A percentile compares a stretch with the other conserved stretches of the same genome.
These are phyloP conservation scores for Nymphicus hollandicus DNA, from an alignment of 2,113 vertebrate genomes.

Conservation along the genomic window DNA sequence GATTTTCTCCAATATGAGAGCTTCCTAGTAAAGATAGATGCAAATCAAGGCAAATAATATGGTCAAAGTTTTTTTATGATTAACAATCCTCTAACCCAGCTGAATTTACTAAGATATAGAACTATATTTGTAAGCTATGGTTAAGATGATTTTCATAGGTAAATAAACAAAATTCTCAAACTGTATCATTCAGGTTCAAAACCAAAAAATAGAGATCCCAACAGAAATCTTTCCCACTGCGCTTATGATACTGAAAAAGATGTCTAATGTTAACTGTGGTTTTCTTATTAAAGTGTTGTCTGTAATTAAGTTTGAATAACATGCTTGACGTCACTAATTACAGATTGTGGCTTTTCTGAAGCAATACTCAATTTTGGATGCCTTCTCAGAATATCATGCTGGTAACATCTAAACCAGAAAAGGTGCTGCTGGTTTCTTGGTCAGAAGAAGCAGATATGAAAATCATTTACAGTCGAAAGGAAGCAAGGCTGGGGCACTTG, in stretches of 20 bases:
- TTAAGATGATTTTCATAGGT: neutral
- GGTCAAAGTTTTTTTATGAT: neutral
- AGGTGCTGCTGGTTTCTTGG: neutral
- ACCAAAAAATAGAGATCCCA: neutral
- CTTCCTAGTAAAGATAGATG: neutral
- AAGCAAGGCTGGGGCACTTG: neutral
- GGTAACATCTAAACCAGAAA: conserved; percentile 3
- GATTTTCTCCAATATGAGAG: neutral
- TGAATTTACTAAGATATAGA: conserved; percentile 26
- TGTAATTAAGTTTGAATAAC: conserved; percentile 18
- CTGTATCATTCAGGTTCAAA: neutral
- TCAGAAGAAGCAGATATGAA: neutral
- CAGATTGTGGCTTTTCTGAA: neutral
- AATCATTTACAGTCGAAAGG: neutral
- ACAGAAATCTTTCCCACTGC: neutral
- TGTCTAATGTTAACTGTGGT: neutral
- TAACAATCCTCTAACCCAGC: neutral
- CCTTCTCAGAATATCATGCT: neutral
- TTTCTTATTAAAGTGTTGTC: conserved; percentile 22
- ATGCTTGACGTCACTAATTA: neutral
- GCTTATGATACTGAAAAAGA: neutral
- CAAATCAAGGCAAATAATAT: neutral
- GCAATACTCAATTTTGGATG: neutral
- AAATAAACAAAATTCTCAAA: neutral
- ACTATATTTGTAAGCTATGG: neutral